Evolutionary conservation across 2,888 invertebrate species (phyloP).

Genomic region (Erebia ligea): DNA sequence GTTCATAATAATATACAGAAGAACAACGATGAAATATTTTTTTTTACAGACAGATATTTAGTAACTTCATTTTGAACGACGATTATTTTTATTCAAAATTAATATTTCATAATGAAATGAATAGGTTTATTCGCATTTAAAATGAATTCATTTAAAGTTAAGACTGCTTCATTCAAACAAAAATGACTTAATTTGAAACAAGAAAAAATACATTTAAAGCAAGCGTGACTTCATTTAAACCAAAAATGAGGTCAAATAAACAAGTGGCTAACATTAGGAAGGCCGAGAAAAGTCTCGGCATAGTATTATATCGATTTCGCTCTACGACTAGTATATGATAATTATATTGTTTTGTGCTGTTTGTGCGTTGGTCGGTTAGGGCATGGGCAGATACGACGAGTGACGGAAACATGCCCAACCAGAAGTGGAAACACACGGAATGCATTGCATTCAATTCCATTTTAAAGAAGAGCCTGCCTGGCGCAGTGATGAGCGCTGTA

Average conservation of each 20-base stretch:
- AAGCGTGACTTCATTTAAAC: conserved; percentile 22
- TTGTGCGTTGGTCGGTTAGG: conserved; percentile 21
- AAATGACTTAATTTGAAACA: background rate
- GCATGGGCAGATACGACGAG: background rate
- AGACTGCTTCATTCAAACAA: background rate
- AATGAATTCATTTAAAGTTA: background rate
- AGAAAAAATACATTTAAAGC: conserved; percentile 15
- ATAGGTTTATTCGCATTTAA: background rate
- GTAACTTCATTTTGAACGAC: background rate
- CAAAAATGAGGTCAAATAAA: conserved; percentile 20
- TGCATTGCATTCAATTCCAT: no score
- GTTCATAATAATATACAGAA: background rate
- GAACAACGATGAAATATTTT: background rate
- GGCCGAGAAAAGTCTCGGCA: conserved; percentile 33
- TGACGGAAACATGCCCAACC: background rate
- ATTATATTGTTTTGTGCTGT: conserved; percentile 35
- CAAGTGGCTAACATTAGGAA: conserved; percentile 31
- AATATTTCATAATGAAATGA: background rate
- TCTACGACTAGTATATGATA: conserved; percentile 34
- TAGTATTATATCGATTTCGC: conserved; percentile 39
- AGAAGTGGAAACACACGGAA: no score
- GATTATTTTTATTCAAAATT: background rate
- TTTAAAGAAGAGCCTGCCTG: no score
- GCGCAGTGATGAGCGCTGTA: no score
- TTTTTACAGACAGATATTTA: background rate